These are phyloP conservation scores for Hypotaenidia philippensis DNA, from an alignment of 2,797 vertebrate genomes.

Conservation along the genomic window DNA sequence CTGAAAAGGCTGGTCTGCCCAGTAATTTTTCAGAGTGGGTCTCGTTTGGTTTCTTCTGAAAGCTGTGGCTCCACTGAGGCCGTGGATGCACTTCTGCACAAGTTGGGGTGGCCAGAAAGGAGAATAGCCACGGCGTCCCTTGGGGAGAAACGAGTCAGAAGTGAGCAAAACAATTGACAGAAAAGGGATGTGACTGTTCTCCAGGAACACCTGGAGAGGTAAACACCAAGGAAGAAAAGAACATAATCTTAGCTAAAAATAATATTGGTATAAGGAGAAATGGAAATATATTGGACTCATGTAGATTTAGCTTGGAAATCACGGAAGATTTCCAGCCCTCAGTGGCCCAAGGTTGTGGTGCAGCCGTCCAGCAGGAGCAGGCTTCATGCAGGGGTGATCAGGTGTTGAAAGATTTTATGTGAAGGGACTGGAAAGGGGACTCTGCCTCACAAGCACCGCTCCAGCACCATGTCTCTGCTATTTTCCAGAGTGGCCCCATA, in stretches of 20 bases:
- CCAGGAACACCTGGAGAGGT: background rate
- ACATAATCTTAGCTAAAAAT: background rate
- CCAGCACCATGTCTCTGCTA: background rate
- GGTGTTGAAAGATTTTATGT: background rate
- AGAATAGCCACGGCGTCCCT: background rate
- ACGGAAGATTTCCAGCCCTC: background rate
- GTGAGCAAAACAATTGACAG: background rate
- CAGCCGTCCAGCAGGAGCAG: background rate
- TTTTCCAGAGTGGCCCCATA: background rate
- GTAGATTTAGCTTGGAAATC: background rate
- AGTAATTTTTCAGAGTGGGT: background rate
- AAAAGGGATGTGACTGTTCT: background rate
- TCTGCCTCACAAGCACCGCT: background rate
- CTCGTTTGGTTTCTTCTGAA: background rate
- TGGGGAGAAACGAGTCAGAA: background rate
- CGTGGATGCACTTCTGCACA: accelerated
- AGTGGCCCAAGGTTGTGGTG: background rate
- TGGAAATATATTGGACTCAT: background rate
- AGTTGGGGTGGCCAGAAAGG: background rate
- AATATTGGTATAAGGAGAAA: background rate
- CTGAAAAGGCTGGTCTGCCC: background rate
- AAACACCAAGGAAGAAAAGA: background rate
- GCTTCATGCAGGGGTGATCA: accelerated
- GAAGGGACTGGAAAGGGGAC: background rate
- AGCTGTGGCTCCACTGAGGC: background rate